Evolutionary conservation across 2,797 vertebrate genomes (phyloP).

Genomic region (Accipiter fasciatus): DNA sequence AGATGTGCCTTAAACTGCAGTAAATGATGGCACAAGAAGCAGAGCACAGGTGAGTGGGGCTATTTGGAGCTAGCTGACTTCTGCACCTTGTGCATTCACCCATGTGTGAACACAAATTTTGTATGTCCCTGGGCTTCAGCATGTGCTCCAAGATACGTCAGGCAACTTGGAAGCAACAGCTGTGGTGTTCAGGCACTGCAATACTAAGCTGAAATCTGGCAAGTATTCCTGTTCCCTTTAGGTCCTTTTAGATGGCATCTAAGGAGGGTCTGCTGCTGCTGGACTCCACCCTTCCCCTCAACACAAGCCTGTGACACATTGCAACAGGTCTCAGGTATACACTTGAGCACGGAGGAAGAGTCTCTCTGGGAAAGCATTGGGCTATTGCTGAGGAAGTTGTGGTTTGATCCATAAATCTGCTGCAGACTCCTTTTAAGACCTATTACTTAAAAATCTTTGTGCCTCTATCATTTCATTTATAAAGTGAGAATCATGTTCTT

Average conservation of each 20-base stretch:
- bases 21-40: neutral
- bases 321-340: neutral
- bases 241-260: neutral
- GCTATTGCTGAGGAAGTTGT: neutral
- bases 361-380: neutral
- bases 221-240: neutral
- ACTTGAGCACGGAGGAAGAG: neutral
- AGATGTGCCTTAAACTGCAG: too few relatives aligned
- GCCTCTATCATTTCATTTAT: neutral
- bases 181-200: neutral
- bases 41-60: neutral
- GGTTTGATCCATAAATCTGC: neutral
- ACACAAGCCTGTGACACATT: neutral
- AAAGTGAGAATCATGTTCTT: neutral
- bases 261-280: neutral
- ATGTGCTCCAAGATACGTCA: neutral
- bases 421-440: neutral
- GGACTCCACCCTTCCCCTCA: neutral
- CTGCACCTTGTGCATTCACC: neutral
- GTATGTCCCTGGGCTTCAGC: neutral
- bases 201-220: neutral
- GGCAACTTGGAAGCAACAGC: neutral
- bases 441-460: neutral
- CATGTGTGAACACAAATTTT: neutral
- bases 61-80: neutral